phyloP scores from a whole-genome alignment of 1,140 invertebrate species.

The Papilio aristodemus region DNA sequence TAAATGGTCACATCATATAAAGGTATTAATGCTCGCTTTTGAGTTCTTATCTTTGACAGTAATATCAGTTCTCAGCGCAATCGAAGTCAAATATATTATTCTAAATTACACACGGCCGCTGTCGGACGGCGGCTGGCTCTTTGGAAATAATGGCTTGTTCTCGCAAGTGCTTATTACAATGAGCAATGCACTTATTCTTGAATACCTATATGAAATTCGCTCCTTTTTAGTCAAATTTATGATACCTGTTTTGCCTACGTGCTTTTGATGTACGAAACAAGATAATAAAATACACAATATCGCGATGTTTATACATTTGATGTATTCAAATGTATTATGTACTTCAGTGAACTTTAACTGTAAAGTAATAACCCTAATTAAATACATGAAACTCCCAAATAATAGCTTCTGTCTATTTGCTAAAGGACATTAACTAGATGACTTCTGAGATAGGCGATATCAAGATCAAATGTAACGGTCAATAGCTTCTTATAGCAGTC shows the following conservation, averaged over 20 bases:
- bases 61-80: conserved; percentile 14
- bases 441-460: no score
- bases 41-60: conserved; percentile 24
- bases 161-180: conserved; percentile 18
- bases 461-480: no score
- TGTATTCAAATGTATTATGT: no score
- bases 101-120: conserved; percentile 24
- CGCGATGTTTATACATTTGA: no score
- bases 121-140: conserved; percentile 1
- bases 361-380: no score
- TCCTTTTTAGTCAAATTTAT: background rate
- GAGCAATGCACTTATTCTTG: background rate
- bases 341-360: no score
- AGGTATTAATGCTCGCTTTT: conserved; percentile 7
- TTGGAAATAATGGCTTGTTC: conserved; percentile 27
- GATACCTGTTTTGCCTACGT: background rate
- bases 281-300: no score
- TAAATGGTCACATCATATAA: conserved; percentile 1
- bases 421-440: no score
- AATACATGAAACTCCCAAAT: no score
- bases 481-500: no score
- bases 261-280: no score
- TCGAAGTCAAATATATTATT: conserved; percentile 29
- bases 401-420: no score
- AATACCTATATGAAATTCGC: background rate